Base-by-base conservation (phyloP, 2,113 vertebrate genomes). In the Neofelis nebulosa region DNA sequence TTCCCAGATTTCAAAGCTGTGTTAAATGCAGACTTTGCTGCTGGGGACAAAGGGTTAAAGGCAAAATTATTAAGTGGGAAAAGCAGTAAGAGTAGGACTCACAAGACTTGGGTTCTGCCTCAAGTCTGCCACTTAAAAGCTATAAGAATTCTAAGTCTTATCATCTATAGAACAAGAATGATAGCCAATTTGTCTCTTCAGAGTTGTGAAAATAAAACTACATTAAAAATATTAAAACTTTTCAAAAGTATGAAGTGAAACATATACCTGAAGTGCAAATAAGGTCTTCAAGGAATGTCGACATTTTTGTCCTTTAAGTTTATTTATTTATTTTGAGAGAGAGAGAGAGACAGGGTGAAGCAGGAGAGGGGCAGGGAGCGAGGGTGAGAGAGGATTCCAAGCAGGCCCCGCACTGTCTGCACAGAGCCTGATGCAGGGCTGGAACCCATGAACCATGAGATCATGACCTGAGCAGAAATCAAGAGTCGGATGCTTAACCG, bases 151-250 rank as follows among this genome's bases (percentile, higher is more conserved):
- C 36, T 96, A 78, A 85, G 33, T 61, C 41, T 89, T 14, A 94
- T 33, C 13, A 65, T 79, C 81, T 66, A 45, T 1, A 68, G 19
- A 88, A 45, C 29, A 94, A 89, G 33, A 94, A 63, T 69, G 81
- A 92, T 2, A 61, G 71, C 29, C 38, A 21, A 90, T 50, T 41
- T 92, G 16, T 66, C 36, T 96, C 63, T 86, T 90, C 29, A 89
- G 50, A 89, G 52, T 41, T 89, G 55, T 93, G 55, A 91, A 95
- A 94, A 90, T 86, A 95, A 94, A 89, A 89, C 74, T 91, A 93
- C 12, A 82, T 45, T 95, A 65, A 50, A 41, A 80, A 96, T 66
- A 73, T 52, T 92, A 57, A 96, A 96, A 92, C 18, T 16, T 57
- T 83, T 83, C 55, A 63, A 79, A 93, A 87, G 38, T 11, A 82